Base-by-base conservation (phyloP, 2,113 vertebrate species). In the Tor tambroides region DNA sequence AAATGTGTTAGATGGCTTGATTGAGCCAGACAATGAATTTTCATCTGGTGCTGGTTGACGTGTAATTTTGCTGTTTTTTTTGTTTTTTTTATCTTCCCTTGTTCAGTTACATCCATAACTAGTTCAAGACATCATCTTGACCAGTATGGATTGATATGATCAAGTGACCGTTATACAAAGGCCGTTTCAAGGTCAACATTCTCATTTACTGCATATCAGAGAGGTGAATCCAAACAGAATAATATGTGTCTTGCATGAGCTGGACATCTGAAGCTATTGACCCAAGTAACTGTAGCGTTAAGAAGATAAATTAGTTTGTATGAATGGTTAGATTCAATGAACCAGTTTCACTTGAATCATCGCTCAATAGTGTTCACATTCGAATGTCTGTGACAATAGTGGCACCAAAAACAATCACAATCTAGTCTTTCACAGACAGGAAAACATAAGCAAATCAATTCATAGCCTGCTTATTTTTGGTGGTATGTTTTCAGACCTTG, bases 1-100 rank as follows among this genome's bases (percentile, higher is more conserved):
- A 67, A 82, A 69, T 43, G 80, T 69, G 43, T 67, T 69, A 32
- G 80, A 83, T 69, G 80, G 28, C 65, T 69, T 69, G 63, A 83
- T 69, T 83, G 41, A 83, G 43, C 41, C 80, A 83, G 41, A 69
- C 15, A 49, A 69, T 51, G 7, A 67, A 67, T 67, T 69, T 51
- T 83, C 80, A 67, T 69, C 41, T 49, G 26, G 5, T 8, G 26
- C 26, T 49, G 41, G 28, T 38, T 59, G 78, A 80, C 11, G 1
- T 61, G 80, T 51, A 17, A 28, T 32, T 69, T 7, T 51, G 17
- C 30, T 8, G 4, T 46, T 46, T 77, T 77, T 26, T 51, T 46
- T 77, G 11, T 46, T 77, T 77, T 26, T 51, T 46, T 77, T 80
- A 2, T 49, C 41, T 67, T 67, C 26, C 12, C 41, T 59, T 9